Conservation (phyloP, 2,797 vertebrate species). For the Sebastes cheni region DNA sequence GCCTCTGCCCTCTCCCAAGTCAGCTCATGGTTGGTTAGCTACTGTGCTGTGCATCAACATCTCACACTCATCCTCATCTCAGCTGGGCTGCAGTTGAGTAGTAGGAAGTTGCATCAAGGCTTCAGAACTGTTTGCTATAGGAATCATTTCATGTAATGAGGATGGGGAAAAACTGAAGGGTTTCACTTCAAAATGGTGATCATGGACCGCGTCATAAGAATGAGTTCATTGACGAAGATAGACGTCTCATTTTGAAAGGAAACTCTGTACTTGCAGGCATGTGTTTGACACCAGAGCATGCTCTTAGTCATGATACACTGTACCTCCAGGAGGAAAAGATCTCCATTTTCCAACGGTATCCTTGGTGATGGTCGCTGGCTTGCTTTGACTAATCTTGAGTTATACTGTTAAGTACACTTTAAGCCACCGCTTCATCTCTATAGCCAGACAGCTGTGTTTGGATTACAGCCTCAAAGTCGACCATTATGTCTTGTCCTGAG, state of each 20-base stretch:
- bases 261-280: constrained; percentile 28
- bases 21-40: constrained; percentile 66
- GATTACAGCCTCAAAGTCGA: constrained; percentile 29
- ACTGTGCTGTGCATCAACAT: constrained; percentile 76
- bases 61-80: constrained; percentile 67
- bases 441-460: constrained; percentile 48
- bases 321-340: constrained; percentile 46
- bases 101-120: constrained; percentile 22
- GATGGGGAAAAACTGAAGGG: constrained; percentile 16
- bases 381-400: constrained; percentile 16
- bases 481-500: constrained; percentile 17
- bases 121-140: constrained; percentile 26
- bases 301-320: constrained; percentile 61
- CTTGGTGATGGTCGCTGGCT: background rate
- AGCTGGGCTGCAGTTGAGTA: constrained; percentile 18
- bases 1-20: constrained; percentile 46
- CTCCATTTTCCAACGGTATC: constrained; percentile 22
- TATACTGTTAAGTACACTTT: constrained; percentile 3
- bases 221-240: background rate
- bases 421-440: constrained; percentile 26
- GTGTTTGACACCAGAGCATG: constrained; percentile 54
- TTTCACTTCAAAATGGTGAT: constrained; percentile 32
- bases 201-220: background rate
- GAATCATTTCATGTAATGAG: constrained; percentile 1
- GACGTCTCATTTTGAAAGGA: constrained; percentile 20